These are phyloP conservation scores for Epinotia demarniana DNA, from an alignment of 2,888 invertebrate species.

Conservation along the genomic window DNA sequence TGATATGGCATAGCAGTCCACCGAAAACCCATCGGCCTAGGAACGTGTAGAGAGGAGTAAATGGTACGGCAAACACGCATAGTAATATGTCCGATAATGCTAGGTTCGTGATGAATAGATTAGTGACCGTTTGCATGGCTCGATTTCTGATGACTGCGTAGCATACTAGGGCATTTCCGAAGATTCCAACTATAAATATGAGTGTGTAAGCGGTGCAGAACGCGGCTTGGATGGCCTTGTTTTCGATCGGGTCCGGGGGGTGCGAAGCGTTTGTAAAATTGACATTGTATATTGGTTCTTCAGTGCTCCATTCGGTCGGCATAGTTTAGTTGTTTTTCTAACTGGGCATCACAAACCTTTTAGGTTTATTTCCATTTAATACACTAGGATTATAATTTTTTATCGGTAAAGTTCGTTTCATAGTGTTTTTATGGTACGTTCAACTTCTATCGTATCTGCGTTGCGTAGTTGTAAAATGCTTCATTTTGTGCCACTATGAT, in stretches of 20 bases:
- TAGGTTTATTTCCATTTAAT: conserved; percentile 65
- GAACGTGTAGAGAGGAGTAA: conserved; percentile 95
- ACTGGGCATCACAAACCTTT: conserved; percentile 74
- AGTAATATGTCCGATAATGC: conserved; percentile 94
- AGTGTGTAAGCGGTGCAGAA: conserved; percentile 90
- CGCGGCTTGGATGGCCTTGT: conserved; percentile 88
- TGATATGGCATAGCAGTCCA: conserved; percentile 91
- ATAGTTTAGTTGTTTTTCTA: conserved; percentile 69
- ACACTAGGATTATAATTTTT: conserved; percentile 48
- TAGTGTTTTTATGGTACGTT: conserved; percentile 39
- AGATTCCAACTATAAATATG: conserved; percentile 92
- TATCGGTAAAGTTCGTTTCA: conserved; percentile 38
- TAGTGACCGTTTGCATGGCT: conserved; percentile 96
- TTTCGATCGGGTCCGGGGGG: conserved; percentile 84
- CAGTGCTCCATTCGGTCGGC: conserved; percentile 72
- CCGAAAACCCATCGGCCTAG: conserved; percentile 94
- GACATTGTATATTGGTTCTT: conserved; percentile 59
- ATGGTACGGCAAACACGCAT: conserved; percentile 94
- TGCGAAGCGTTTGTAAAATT: conserved; percentile 58
- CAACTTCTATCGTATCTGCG: conserved; percentile 2
- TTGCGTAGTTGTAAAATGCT: conserved; percentile 1
- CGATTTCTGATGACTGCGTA: conserved; percentile 93
- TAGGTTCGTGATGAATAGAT: conserved; percentile 95
- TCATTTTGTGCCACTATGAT: conserved; percentile 24
- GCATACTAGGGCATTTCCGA: conserved; percentile 93